These are phyloP conservation scores for Cyrtodaria siliqua DNA, from an alignment of 2,888 invertebrate species.

Conservation along the genomic window DNA sequence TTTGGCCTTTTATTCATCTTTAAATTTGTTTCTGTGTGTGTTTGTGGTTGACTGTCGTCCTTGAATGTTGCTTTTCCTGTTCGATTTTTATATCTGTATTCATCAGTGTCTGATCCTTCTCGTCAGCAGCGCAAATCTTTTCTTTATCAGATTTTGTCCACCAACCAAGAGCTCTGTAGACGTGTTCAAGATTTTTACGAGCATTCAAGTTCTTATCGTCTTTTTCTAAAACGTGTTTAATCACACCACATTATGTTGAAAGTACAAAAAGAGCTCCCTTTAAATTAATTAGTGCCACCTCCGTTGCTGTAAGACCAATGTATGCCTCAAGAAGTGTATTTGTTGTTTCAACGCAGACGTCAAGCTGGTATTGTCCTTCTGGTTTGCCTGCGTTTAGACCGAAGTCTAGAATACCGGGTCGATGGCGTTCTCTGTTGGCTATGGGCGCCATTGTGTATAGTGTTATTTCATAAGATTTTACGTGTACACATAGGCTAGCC, in stretches of 20 bases:
- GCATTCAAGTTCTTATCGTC: slow-evolving; percentile 12
- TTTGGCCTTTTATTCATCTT: no score
- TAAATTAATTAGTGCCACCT: slow-evolving; percentile 10
- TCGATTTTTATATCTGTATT: no score
- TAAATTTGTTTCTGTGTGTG: no score
- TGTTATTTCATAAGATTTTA: no score
- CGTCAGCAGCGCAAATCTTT: background rate
- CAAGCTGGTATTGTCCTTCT: slow-evolving; percentile 6
- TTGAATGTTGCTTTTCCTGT: no score
- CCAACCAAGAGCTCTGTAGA: slow-evolving; percentile 6
- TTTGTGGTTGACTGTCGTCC: no score
- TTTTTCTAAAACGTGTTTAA: background rate
- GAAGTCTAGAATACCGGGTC: slow-evolving; percentile 4
- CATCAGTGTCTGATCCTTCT: background rate
- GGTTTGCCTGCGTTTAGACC: slow-evolving; percentile 8
- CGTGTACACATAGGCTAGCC: no score
- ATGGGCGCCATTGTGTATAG: no score
- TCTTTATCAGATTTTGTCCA: background rate
- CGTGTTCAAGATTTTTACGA: background rate
- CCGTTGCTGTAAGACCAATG: background rate
- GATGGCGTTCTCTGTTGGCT: background rate
- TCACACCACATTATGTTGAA: background rate
- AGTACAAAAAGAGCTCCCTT: slow-evolving; percentile 2
- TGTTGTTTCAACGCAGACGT: background rate
- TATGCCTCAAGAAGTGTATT: slow-evolving; percentile 5